phyloP scores from a whole-genome alignment of 1,140 invertebrate genomes.

The Sipha flava region DNA sequence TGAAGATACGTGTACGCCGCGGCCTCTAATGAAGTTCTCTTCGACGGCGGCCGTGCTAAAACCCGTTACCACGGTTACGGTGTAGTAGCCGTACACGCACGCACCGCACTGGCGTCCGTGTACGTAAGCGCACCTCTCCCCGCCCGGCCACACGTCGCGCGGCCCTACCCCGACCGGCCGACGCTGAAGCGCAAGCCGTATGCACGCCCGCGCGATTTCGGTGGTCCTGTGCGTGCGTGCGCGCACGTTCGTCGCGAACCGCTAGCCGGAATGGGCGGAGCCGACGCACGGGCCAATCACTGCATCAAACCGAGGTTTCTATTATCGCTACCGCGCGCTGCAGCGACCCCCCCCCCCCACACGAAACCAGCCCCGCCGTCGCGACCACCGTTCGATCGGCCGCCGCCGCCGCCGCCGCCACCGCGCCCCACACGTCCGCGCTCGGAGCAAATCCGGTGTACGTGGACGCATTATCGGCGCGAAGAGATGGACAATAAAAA shows the following conservation, averaged over 20 bases:
- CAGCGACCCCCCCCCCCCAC: not conserved
- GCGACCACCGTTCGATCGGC: not conserved
- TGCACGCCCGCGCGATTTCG: not conserved
- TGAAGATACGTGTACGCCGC: not conserved
- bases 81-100: not conserved
- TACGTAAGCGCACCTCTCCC: too few relatives aligned
- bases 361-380: not conserved
- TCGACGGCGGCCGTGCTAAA: not conserved
- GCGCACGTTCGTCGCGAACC: not conserved
- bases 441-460: too few relatives aligned
- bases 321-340: not conserved
- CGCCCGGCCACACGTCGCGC: not conserved
- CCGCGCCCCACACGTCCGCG: too few relatives aligned
- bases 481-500: too few relatives aligned
- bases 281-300: constrained; percentile 18
- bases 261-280: constrained; percentile 9
- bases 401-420: not conserved
- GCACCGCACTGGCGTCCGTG: too few relatives aligned
- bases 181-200: not conserved
- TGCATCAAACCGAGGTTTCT: constrained; percentile 28
- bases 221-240: not conserved
- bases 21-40: constrained; percentile 8
- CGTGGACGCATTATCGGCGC: too few relatives aligned
- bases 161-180: not conserved
- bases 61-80: constrained; percentile 11